Conservation (phyloP, 2,113 vertebrate genomes). For the Oryzias woworae region DNA sequence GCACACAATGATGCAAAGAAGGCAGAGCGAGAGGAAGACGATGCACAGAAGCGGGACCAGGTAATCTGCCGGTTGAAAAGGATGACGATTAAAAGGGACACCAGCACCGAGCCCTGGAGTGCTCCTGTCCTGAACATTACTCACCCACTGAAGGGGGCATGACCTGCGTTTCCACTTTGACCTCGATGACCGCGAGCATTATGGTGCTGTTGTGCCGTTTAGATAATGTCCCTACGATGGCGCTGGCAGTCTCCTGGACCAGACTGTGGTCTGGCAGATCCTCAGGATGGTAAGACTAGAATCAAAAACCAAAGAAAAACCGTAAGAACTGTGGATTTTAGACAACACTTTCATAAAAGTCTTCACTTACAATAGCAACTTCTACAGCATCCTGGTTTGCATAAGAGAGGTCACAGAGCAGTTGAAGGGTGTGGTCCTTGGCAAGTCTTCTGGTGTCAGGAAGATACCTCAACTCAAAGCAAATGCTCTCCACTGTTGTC, state of each 20-base stretch:
- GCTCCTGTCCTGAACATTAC: slow-evolving; percentile 45
- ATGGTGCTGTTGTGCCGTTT: slow-evolving; percentile 89
- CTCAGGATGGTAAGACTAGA: slow-evolving; percentile 87
- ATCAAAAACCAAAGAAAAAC: neutral
- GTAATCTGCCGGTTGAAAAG: slow-evolving; percentile 75
- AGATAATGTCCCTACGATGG: slow-evolving; percentile 87
- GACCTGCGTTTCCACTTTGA: slow-evolving; percentile 91
- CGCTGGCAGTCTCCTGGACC: slow-evolving; percentile 86
- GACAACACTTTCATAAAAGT: neutral
- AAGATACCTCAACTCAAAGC: slow-evolving; percentile 89
- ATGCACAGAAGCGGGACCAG: slow-evolving; percentile 86
- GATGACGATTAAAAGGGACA: neutral
- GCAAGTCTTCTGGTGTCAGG: slow-evolving; percentile 83
- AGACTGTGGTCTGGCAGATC: slow-evolving; percentile 84
- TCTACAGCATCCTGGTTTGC: slow-evolving; percentile 84
- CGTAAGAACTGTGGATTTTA: neutral
- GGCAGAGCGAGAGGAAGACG: slow-evolving; percentile 85
- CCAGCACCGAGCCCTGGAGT: slow-evolving; percentile 12
- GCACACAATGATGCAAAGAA: slow-evolving; percentile 87
- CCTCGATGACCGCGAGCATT: slow-evolving; percentile 89
- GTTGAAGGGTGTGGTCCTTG: slow-evolving; percentile 81
- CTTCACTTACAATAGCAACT: slow-evolving; percentile 89
- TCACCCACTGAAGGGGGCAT: slow-evolving; percentile 77
- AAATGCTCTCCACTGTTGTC: slow-evolving; percentile 91
- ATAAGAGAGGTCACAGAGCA: slow-evolving; percentile 87